These are phyloP conservation scores for Ophioninae sp. DNA, from an alignment of 2,888 invertebrate species.

Conservation along the genomic window DNA sequence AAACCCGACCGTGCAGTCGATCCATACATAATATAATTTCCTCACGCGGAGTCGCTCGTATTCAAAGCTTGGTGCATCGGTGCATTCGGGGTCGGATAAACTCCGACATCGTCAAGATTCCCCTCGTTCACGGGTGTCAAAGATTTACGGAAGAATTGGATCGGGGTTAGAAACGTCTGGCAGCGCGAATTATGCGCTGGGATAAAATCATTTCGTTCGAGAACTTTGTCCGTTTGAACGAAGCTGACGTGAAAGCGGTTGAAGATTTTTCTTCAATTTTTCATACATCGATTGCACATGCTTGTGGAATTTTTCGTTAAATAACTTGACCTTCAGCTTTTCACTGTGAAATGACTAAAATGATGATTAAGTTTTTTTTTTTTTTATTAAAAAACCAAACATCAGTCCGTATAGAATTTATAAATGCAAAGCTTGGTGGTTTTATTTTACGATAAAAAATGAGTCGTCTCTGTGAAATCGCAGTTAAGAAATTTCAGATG, in stretches of 20 bases:
- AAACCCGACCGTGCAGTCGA: slow-evolving; percentile 44
- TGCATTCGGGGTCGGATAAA: not conserved
- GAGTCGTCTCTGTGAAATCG: too few species aligned
- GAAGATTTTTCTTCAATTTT: not conserved
- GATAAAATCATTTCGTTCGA: not conserved
- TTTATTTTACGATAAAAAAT: too few species aligned
- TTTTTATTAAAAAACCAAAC: too few species aligned
- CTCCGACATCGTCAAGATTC: not conserved
- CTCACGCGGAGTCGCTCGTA: slow-evolving; percentile 12
- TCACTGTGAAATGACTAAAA: not conserved
- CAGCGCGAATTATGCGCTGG: not conserved
- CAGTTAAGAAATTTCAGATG: too few species aligned
- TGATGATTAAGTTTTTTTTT: too few species aligned
- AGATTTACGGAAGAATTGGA: not conserved
- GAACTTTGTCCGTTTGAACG: not conserved
- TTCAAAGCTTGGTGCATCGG: slow-evolving; percentile 3
- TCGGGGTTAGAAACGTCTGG: not conserved
- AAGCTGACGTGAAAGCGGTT: not conserved
- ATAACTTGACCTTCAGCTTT: not conserved
- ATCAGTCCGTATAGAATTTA: too few species aligned
- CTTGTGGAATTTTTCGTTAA: not conserved
- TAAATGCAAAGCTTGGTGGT: too few species aligned
- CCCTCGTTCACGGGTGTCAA: not conserved
- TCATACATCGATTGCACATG: not conserved
- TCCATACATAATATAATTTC: slow-evolving; percentile 46